These are phyloP conservation scores for Grammomys dolichurus DNA, from an alignment of 2,113 vertebrate species.

Conservation along the genomic window DNA sequence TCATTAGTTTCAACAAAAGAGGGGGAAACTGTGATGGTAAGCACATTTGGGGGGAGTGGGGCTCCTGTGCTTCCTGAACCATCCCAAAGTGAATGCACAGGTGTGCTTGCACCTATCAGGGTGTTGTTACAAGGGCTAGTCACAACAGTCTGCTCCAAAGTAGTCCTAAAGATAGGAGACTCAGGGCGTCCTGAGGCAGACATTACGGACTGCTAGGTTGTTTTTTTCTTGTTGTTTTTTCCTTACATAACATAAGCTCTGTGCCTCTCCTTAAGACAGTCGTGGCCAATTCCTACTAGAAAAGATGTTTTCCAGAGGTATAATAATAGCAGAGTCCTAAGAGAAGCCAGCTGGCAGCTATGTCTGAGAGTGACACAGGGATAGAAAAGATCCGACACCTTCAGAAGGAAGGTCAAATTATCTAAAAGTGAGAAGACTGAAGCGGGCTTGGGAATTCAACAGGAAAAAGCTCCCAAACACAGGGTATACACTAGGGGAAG, in stretches of 20 bases:
- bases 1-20: slow-evolving; percentile 90
- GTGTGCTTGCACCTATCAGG: not conserved
- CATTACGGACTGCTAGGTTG: not conserved
- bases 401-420: not conserved
- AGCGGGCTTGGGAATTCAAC: not conserved
- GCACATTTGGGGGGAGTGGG: slow-evolving; percentile 76
- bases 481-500: not conserved
- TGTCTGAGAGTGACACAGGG: not conserved
- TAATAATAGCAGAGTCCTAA: not conserved
- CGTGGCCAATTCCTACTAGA: not conserved
- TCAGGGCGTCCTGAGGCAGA: not conserved
- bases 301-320: not conserved
- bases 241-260: not conserved
- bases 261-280: not conserved
- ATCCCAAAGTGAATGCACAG: no score
- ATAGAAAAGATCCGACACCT: not conserved
- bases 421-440: not conserved
- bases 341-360: not conserved
- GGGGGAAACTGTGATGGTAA: slow-evolving; percentile 82
- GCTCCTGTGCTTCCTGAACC: not conserved
- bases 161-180: not conserved
- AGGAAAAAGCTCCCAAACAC: not conserved
- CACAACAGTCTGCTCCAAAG: not conserved
- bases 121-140: not conserved
- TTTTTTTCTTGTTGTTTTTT: not conserved